These are phyloP conservation scores for Nephotettix cincticeps DNA, from an alignment of 1,140 invertebrate genomes.

Conservation along the genomic window DNA sequence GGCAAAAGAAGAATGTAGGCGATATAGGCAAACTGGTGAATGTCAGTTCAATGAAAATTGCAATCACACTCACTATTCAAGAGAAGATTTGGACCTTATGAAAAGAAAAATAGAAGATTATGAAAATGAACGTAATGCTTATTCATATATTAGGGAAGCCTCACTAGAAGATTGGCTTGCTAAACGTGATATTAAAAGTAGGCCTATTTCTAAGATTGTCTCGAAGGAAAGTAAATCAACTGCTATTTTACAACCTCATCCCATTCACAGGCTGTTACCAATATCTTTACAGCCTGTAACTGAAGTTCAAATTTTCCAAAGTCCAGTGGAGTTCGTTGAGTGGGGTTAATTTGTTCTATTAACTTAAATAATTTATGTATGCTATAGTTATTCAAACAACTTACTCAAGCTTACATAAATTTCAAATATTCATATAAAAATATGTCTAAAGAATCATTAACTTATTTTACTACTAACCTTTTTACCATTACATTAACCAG, in stretches of 20 bases:
- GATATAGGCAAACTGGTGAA: conserved; percentile 32
- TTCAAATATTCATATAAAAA: too few species aligned
- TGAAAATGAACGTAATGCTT: background rate
- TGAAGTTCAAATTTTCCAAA: background rate
- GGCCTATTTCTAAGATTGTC: too few species aligned
- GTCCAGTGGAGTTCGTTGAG: background rate
- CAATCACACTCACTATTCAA: conserved; percentile 36
- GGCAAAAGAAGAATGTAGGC: conserved; percentile 33
- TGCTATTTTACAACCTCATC: too few species aligned
- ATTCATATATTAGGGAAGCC: background rate
- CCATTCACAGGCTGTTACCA: background rate
- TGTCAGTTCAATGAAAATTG: conserved; percentile 38
- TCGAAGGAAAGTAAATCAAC: too few species aligned
- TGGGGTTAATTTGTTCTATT: too few species aligned
- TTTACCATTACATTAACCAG: too few species aligned
- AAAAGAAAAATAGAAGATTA: conserved; percentile 2
- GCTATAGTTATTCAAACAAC: too few species aligned
- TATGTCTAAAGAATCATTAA: too few species aligned
- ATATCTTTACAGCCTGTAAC: background rate
- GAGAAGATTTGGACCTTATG: conserved; percentile 31
- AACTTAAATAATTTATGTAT: too few species aligned
- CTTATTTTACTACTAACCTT: too few species aligned
- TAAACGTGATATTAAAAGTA: background rate
- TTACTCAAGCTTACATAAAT: too few species aligned
- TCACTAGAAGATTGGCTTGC: background rate